Percentiles rank a stretch among this genome's conserved stretches.
Conservation (phyloP, 2,888 invertebrate genomes). For the Frankliniella intonsa region DNA sequence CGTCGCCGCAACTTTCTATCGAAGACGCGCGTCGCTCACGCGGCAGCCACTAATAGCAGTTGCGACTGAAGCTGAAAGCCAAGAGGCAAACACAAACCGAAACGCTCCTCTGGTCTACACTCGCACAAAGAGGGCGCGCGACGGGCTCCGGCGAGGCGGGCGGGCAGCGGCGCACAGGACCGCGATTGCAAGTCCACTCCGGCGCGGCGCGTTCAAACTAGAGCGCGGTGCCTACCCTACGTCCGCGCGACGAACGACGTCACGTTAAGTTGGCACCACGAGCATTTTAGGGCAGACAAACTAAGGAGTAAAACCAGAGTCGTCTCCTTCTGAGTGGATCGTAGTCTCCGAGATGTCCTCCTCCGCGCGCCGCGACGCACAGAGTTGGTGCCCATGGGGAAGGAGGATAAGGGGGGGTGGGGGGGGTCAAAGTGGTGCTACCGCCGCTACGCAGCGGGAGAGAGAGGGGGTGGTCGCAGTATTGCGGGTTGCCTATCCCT, state of each 20-base stretch:
- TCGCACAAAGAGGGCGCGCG: too few relatives aligned
- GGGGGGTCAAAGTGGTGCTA: background rate
- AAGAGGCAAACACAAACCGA: background rate
- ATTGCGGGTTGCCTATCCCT: constrained; percentile 6
- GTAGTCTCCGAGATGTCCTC: too few relatives aligned
- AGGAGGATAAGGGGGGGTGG: background rate
- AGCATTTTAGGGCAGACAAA: constrained; percentile 2
- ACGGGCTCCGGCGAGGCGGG: background rate
- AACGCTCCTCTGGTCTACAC: background rate
- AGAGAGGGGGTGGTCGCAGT: background rate
- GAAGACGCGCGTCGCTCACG: background rate
- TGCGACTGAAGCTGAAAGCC: too few relatives aligned
- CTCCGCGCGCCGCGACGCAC: too few relatives aligned
- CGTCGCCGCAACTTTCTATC: constrained; percentile 22
- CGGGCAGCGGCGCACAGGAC: background rate
- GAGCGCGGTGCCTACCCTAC: too few relatives aligned
- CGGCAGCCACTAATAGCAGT: background rate
- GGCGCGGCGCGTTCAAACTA: too few relatives aligned
- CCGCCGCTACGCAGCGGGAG: background rate
- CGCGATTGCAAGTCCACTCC: too few relatives aligned
- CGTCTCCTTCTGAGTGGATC: too few relatives aligned
- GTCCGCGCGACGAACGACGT: too few relatives aligned
- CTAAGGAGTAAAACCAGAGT: background rate
- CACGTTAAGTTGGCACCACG: too few relatives aligned
- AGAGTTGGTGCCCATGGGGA: too few relatives aligned